Percentiles rank a stretch among this genome's conserved stretches.
Evolutionary conservation across 2,888 invertebrate species (phyloP).

Genomic region (Cataglyphis albicans): DNA sequence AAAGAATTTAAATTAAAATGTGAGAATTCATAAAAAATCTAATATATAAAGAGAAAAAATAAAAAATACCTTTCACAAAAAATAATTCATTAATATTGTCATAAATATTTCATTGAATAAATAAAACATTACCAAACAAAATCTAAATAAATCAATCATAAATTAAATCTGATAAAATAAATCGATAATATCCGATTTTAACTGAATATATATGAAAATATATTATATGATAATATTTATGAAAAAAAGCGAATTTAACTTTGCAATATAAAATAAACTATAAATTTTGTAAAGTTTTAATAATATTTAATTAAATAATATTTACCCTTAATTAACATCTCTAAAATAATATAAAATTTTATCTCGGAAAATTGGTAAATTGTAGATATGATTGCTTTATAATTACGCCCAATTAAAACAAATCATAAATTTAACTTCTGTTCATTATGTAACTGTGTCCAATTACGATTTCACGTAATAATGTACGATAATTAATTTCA

Average conservation of each 20-base stretch:
- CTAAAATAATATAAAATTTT: constrained; percentile 1
- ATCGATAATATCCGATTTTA: background rate
- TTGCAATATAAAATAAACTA: background rate
- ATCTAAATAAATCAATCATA: background rate
- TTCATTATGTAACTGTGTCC: background rate
- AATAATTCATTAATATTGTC: background rate
- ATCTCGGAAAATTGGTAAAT: background rate
- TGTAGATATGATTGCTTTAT: background rate
- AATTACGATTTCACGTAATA: background rate
- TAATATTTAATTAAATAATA: background rate
- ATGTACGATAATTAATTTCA: background rate
- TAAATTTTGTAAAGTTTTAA: background rate
- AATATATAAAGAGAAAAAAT: background rate
- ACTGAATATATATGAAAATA: background rate
- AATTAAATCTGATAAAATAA: background rate
- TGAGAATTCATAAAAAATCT: background rate
- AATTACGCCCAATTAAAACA: background rate
- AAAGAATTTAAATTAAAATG: background rate
- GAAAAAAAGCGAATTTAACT: background rate
- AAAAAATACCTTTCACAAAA: background rate
- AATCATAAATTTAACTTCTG: background rate
- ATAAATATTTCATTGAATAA: background rate
- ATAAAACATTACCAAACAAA: background rate
- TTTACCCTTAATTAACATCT: background rate
- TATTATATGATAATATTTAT: background rate